Conservation (phyloP, 30 jellyfish, hydroid and myxozoan species). For the Aurelia sp. region DNA sequence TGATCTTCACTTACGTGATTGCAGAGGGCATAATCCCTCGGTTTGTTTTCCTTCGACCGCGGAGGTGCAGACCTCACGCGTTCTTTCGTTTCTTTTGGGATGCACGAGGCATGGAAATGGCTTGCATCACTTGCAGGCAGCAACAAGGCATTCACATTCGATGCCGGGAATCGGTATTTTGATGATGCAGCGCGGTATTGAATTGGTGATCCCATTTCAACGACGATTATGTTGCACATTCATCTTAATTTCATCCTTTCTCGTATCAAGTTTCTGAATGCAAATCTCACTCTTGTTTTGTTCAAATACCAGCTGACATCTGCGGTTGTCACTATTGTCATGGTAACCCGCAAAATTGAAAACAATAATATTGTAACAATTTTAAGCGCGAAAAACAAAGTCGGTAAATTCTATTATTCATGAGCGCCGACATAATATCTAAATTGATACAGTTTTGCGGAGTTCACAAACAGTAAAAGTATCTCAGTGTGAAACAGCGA, state of each 20-base stretch:
- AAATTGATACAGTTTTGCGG: too few relatives aligned
- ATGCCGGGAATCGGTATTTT: conserved; percentile 45
- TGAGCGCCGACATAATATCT: too few relatives aligned
- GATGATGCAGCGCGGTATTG: conserved; percentile 63
- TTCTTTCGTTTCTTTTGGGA: conserved; percentile 83
- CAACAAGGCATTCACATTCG: conserved; percentile 60
- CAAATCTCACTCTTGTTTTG: background rate
- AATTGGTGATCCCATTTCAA: conserved; percentile 65
- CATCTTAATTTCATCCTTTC: too few relatives aligned
- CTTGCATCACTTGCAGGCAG: conserved; percentile 37
- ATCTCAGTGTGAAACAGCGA: too few relatives aligned
- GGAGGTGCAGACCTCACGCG: conserved; percentile 91
- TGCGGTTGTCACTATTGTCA: background rate
- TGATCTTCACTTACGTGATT: conserved; percentile 85
- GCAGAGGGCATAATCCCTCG: conserved; percentile 77
- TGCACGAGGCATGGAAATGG: conserved; percentile 75
- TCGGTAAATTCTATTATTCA: too few relatives aligned
- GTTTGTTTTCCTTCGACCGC: conserved; percentile 53
- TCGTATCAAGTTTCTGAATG: too few relatives aligned
- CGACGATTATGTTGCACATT: too few relatives aligned
- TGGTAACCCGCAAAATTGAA: background rate
- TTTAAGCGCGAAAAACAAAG: too few relatives aligned
- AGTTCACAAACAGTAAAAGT: too few relatives aligned
- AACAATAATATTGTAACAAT: background rate
- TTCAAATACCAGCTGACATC: too few relatives aligned